Evolutionary conservation across 2,888 invertebrate species (phyloP).

Genomic region (Caprella mutica): DNA sequence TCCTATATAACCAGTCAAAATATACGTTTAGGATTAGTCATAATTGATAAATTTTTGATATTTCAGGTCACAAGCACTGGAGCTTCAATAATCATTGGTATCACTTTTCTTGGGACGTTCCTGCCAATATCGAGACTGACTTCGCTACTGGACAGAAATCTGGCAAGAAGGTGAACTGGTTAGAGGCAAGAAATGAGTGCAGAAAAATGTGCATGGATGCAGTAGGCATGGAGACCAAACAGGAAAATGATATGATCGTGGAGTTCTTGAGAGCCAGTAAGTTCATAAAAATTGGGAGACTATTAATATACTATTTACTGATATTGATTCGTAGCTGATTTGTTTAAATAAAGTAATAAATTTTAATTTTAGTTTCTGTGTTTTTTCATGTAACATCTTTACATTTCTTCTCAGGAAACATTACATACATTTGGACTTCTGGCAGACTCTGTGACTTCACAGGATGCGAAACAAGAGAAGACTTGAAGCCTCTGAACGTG

Average conservation of each 20-base stretch:
- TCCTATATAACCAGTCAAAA: no score
- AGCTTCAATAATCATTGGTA: constrained; percentile 58
- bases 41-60: no score
- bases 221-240: constrained; percentile 77
- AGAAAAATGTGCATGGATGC: constrained; percentile 88
- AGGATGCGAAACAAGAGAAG: constrained; percentile 71
- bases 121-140: constrained; percentile 82
- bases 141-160: constrained; percentile 66
- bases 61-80: constrained; percentile 34
- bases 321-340: no score
- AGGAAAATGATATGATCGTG: constrained; percentile 65
- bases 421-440: constrained; percentile 75
- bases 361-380: background rate
- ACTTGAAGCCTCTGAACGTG: constrained; percentile 69
- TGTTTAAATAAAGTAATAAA: background rate
- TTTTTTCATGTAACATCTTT: background rate
- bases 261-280: constrained; percentile 49
- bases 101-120: constrained; percentile 80
- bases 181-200: constrained; percentile 81
- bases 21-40: no score
- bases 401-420: constrained; percentile 34
- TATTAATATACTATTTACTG: no score
- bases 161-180: constrained; percentile 65
- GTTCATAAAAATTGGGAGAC: background rate
- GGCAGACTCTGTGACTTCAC: constrained; percentile 86